Conservation (phyloP, 1,140 invertebrate genomes). For the Dendroctonus valens region DNA sequence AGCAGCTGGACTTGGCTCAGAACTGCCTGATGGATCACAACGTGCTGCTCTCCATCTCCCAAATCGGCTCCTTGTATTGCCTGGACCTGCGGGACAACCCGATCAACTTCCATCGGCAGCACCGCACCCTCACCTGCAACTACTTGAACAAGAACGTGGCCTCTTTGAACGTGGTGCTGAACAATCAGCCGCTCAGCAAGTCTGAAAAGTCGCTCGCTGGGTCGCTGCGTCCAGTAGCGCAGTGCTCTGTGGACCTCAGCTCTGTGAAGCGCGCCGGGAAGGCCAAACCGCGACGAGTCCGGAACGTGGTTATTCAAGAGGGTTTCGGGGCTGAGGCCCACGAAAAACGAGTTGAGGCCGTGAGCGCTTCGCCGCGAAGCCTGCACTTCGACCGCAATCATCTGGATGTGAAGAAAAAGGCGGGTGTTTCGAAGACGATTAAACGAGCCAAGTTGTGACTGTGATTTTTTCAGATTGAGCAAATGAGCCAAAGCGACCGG, state of each 20-base stretch:
- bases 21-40: slow-evolving; percentile 64
- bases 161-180: slow-evolving; percentile 59
- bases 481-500: slow-evolving; percentile 58
- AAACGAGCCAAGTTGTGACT: neutral
- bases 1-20: slow-evolving; percentile 60
- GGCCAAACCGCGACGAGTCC: slow-evolving; percentile 30
- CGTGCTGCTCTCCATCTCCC: slow-evolving; percentile 55
- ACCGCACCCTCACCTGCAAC: slow-evolving; percentile 56
- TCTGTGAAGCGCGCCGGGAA: slow-evolving; percentile 28
- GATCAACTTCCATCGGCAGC: slow-evolving; percentile 58
- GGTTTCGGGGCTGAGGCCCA: slow-evolving; percentile 28
- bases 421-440: slow-evolving; percentile 47
- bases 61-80: slow-evolving; percentile 55
- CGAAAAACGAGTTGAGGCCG: slow-evolving; percentile 5
- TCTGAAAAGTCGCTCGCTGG: slow-evolving; percentile 54
- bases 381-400: slow-evolving; percentile 47
- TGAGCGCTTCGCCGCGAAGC: slow-evolving; percentile 12
- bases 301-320: slow-evolving; percentile 48
- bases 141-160: slow-evolving; percentile 59
- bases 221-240: slow-evolving; percentile 38
- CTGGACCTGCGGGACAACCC: slow-evolving; percentile 63
- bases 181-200: slow-evolving; percentile 55
- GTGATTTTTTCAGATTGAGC: slow-evolving; percentile 53
- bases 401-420: slow-evolving; percentile 58
- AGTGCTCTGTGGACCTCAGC: slow-evolving; percentile 13